Conservation (phyloP, 2,888 invertebrate genomes). For the Deilephila elpenor region DNA sequence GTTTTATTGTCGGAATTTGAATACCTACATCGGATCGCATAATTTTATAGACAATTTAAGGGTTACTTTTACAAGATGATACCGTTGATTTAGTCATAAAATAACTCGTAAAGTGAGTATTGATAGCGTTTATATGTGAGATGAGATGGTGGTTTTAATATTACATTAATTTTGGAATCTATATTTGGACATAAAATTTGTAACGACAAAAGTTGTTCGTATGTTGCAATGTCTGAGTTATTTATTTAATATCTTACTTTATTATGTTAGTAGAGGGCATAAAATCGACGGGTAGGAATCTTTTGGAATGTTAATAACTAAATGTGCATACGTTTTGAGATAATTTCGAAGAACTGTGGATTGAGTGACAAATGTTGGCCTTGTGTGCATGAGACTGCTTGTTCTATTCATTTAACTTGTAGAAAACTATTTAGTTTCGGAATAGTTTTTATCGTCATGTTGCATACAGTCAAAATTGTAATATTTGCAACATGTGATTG, state of each 20-base stretch:
- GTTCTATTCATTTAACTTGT: background rate
- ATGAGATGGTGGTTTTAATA: slow-evolving; percentile 64
- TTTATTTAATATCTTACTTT: background rate
- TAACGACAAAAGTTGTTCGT: slow-evolving; percentile 11
- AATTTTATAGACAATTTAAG: slow-evolving; percentile 74
- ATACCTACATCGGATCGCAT: slow-evolving; percentile 64
- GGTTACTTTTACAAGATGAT: slow-evolving; percentile 74
- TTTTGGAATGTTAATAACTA: background rate
- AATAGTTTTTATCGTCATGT: no score
- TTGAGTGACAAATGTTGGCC: background rate
- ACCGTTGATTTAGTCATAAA: slow-evolving; percentile 79
- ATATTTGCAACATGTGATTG: no score
- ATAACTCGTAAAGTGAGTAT: slow-evolving; percentile 65
- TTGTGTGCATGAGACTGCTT: background rate
- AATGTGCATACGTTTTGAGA: slow-evolving; percentile 1
- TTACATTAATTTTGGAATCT: slow-evolving; percentile 46
- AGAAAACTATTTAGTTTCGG: no score
- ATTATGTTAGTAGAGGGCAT: background rate
- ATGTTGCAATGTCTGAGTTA: background rate
- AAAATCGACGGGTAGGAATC: background rate
- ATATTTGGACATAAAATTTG: slow-evolving; percentile 21
- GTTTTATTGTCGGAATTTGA: slow-evolving; percentile 61
- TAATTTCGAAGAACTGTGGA: background rate
- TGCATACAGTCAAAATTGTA: no score
- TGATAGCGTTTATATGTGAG: slow-evolving; percentile 64